These are phyloP conservation scores for Caenorhabditis panamensis DNA, from an alignment of 2,888 invertebrate genomes.

Conservation along the genomic window DNA sequence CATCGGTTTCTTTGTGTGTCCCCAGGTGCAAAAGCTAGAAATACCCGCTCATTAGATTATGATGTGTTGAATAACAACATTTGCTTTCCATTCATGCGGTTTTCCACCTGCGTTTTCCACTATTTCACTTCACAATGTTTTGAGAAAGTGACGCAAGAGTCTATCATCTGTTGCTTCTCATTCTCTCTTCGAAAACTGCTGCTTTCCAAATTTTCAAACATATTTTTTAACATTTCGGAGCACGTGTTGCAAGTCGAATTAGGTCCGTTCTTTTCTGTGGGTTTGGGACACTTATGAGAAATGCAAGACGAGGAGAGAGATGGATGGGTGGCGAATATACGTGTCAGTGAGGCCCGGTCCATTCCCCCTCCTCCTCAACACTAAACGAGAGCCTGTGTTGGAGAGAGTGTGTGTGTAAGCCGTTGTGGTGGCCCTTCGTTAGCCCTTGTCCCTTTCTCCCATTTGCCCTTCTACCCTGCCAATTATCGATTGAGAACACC, in stretches of 20 bases:
- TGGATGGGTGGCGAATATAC: conserved; percentile 1
- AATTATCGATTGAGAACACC: conserved; percentile 34
- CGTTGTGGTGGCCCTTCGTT: conserved; percentile 19
- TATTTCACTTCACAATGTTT: too few relatives aligned
- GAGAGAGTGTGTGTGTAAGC: conserved; percentile 7
- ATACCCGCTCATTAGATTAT: too few relatives aligned
- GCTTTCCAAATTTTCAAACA: too few relatives aligned
- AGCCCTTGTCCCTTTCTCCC: conserved; percentile 1
- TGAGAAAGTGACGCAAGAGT: too few relatives aligned
- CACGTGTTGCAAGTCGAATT: background rate
- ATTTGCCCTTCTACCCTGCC: conserved; percentile 24
- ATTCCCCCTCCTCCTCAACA: background rate
- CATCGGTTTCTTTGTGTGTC: too few relatives aligned
- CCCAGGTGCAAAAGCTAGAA: too few relatives aligned
- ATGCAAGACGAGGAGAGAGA: background rate
- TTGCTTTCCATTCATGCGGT: too few relatives aligned
- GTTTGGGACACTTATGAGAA: background rate
- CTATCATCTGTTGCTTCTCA: too few relatives aligned
- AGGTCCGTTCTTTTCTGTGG: background rate
- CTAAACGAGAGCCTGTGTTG: conserved; percentile 25
- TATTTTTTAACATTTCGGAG: too few relatives aligned
- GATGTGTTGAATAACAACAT: too few relatives aligned
- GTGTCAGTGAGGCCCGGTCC: conserved; percentile 3
- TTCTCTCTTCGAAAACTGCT: too few relatives aligned
- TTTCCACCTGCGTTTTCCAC: too few relatives aligned